phyloP scores from a whole-genome alignment of 37 sponge, comb jelly and placozoan genomes.

The Theonella swinhoei region DNA sequence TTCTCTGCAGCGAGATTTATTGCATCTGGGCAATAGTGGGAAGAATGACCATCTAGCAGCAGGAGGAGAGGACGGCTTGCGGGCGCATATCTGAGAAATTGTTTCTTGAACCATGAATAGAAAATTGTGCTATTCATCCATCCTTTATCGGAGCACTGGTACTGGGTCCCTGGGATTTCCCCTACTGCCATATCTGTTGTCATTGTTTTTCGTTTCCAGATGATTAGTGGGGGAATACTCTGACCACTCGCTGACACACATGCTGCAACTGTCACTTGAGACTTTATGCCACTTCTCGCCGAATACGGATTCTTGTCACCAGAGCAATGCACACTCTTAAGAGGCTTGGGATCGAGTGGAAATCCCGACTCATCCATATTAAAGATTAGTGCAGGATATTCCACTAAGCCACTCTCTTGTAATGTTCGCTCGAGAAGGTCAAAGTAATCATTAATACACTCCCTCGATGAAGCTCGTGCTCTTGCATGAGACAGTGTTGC shows the following conservation, averaged over 20 bases:
- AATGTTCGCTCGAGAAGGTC: conserved; percentile 24
- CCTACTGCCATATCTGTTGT: conserved; percentile 11
- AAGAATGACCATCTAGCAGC: conserved; percentile 44
- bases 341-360: conserved; percentile 11
- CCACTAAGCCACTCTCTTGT: conserved; percentile 22
- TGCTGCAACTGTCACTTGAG: conserved; percentile 32
- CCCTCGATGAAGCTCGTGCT: conserved; percentile 6
- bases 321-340: conserved; percentile 7
- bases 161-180: conserved; percentile 42
- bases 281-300: not conserved
- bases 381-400: no score
- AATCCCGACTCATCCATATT: no score
- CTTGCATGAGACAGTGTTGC: conserved; percentile 21
- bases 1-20: conserved; percentile 18
- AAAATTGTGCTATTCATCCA: conserved; percentile 35
- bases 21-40: no score
- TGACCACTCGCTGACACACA: conserved; percentile 30
- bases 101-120: conserved; percentile 22
- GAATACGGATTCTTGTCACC: conserved; percentile 11
- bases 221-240: conserved; percentile 35
- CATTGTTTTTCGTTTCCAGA: conserved; percentile 30
- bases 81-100: conserved; percentile 26
- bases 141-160: conserved; percentile 38
- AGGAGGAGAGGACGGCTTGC: conserved; percentile 29
- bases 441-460: conserved; percentile 23